Base-by-base conservation (phyloP, 2,113 vertebrate species). In the Pogona vitticeps region DNA sequence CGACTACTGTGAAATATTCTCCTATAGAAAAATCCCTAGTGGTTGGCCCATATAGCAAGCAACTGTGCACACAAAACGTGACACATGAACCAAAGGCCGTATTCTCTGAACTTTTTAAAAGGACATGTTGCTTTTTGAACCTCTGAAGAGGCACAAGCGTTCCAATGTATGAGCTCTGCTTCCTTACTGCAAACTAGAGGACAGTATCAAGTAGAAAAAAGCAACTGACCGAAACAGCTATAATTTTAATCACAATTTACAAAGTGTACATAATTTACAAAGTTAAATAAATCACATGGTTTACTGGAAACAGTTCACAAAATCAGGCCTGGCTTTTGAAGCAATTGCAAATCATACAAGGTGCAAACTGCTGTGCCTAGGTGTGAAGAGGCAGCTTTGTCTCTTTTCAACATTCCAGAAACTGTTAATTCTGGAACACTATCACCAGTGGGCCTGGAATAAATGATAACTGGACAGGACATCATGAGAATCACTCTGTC, bases 251-350 rank as follows among this genome's bases (percentile, higher is more conserved):
- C 40, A 67, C 10, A 56, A 76, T 82, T 58, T 81, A 76, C 59
- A 82, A 52, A 63, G 17, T 67, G 20, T 31, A 75, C 23, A 61
- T 31, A 65, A 81, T 81, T 65, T 86, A 86, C 85, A 86, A 26
- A 76, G 70, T 75, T 75, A 81, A 78, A 78, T 85, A 85, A 70
- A 70, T 40, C 13, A 15, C 26, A 33, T 52, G 26, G 18, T 46
- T 38, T 52, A 20, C 31, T 36, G 38, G 28, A 38, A 6, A 21
- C 9, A 14, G 46, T 83, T 13, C 38, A 80, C 31, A 80, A 80
- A 75, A 65, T 8, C 9, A 18, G 3, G 36, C n/a, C 23, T 20
- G 1, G 33, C 31, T 5, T 7, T 23, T 52, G 42, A n/a, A 52
- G 15, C 9, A 63, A 9, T 70, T 38, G 38, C 33, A 75, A 76